Base-by-base conservation (phyloP, 2,113 vertebrate species). In the Anguilla rostrata region DNA sequence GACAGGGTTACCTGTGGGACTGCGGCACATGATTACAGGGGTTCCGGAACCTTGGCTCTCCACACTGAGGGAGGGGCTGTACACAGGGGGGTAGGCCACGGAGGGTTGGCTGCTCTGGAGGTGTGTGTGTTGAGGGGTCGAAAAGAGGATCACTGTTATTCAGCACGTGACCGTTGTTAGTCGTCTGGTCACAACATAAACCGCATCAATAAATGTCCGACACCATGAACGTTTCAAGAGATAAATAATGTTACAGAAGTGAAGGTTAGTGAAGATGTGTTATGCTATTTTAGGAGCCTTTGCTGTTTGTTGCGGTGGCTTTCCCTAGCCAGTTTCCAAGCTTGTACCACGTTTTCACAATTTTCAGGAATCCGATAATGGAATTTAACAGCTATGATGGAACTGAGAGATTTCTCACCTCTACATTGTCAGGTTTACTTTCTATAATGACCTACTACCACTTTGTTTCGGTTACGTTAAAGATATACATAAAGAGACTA, bases 1-100 rank as follows among this genome's bases (percentile, higher is more conserved):
- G 15, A 26, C 0, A 0, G 0, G 11, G 92, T 87, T 89, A 98
- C 98, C 97, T 94, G 97, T 97, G 71, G 97, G 98, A 90, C 98
- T 99, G 91, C 96, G 95, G 90, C 95, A 97, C 94, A 97, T 95
- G 88, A 97, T 96, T 87, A 98, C 94, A 0, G 97, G 97, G n/a
- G 97, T 97, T 41, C 94, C 94, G 0, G 94, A 95, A 71, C 92
- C 88, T 4, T 96, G 97, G 92, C 93, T 96, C 15, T 98, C 97
- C 86, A 90, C 91, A 40, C 39, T 71, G 0, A 93, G 94, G 0
- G 95, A 94, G 0, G 96, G 95, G 49, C 96, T 95, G 89, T 94
- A 97, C 60, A 95, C 94, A 81, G 97, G 97, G 78, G 96, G 96
- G 3, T 97, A 97, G 0, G 97, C 95, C 0, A 94, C 95, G 14